Base-by-base conservation (phyloP, 2,797 vertebrate species). In the Salmo trutta region DNA sequence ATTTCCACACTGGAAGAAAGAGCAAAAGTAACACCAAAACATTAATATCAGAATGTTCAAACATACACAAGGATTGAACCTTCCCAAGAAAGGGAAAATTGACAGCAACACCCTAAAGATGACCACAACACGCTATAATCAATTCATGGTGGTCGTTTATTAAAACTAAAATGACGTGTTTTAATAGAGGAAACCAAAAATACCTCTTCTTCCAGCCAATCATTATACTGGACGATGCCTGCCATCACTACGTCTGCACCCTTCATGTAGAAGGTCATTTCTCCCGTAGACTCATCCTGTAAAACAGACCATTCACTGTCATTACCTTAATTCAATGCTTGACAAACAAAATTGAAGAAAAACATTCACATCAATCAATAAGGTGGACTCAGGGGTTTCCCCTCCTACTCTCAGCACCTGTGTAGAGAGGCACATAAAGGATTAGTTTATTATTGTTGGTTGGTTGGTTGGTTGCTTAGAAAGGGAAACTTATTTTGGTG, bases 121-220 rank as follows among this genome's bases (percentile, higher is more conserved):
- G 17, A 24, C 5, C 10, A 0, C 59, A 24, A 17, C n/a, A 21
- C 10, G 2, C 1, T 62, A 62, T 3, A 64, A 6, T 59, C 4
- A 59, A 59, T 10, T 24, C 19, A 24, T 64, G 21, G 21, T 62
- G 21, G n/a, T 24, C 21, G 3, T 62, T 21, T 24, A 59, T 62
- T 62, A 1, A 62, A 62, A 62, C 24, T 64, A 27, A 27, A 64
- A 64, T 5, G 2, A 27, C 12, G 59, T 64, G 59, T 64, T 10
- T 24, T 24, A 12, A 64, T 64, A 12, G 21, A 24, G 10, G 24
- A 17, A 56, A 0, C 4, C 29, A 59, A 53, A 62, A 59, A 1
- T 87, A 99, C 98, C 97, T 99, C 98, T 79, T 99, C 98, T 79
- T 99, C 98, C 85, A 99, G 94, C 98, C 98, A 99, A 87, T 99